A percentile compares a stretch with the other conserved stretches of the same genome.
Conservation (phyloP, 2,888 invertebrate genomes). For the Mythimna albipuncta region DNA sequence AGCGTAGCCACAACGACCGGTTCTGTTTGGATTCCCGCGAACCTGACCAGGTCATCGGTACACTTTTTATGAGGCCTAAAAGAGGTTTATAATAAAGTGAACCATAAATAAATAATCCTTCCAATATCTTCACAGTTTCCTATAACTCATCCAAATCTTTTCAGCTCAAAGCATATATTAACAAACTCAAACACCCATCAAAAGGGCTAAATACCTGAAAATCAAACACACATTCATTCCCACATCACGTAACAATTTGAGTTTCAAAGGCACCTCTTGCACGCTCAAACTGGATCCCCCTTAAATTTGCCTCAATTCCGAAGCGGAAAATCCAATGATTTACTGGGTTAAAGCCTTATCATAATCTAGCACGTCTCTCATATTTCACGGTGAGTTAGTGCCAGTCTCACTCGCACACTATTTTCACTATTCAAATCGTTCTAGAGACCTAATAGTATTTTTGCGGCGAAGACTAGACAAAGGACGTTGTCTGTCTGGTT, state of each 20-base stretch:
- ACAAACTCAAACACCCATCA: slow-evolving; percentile 48
- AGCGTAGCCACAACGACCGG: too few relatives aligned
- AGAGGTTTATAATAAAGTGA: too few relatives aligned
- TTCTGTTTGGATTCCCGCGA: too few relatives aligned
- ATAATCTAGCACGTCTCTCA: slow-evolving; percentile 89
- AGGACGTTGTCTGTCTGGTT: neutral
- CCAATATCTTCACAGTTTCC: neutral
- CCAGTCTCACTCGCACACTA: slow-evolving; percentile 74
- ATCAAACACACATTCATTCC: slow-evolving; percentile 62
- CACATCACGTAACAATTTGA: slow-evolving; percentile 74
- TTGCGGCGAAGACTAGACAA: slow-evolving; percentile 3
- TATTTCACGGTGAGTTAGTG: slow-evolving; percentile 86
- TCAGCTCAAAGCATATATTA: slow-evolving; percentile 1
- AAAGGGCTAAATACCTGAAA: slow-evolving; percentile 48
- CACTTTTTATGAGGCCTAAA: too few relatives aligned
- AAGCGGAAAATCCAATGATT: slow-evolving; percentile 88
- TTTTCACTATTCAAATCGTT: slow-evolving; percentile 79
- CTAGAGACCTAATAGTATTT: slow-evolving; percentile 44
- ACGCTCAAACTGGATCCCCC: slow-evolving; percentile 71
- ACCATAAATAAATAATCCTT: too few relatives aligned
- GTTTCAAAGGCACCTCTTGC: slow-evolving; percentile 65
- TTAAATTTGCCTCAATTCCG: slow-evolving; percentile 86
- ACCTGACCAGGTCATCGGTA: too few relatives aligned
- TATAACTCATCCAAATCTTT: neutral
- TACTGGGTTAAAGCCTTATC: slow-evolving; percentile 87